Conservation (phyloP, 2,888 invertebrate species). For the Hetaerina titia region DNA sequence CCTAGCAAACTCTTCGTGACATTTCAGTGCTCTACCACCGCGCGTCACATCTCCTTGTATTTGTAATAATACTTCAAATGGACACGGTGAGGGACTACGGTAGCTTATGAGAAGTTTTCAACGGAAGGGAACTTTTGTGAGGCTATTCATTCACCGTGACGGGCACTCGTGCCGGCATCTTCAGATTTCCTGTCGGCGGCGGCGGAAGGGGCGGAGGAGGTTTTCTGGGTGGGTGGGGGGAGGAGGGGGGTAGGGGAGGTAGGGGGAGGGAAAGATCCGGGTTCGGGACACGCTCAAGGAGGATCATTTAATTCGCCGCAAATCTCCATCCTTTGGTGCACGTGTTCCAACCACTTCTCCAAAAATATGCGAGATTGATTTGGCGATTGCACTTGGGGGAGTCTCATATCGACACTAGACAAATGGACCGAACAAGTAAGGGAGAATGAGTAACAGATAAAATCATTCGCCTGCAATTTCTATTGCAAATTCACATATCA, state of each 20-base stretch:
- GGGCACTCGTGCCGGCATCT: not conserved
- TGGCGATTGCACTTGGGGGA: too few relatives aligned
- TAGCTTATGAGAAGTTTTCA: not conserved
- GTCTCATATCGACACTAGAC: too few relatives aligned
- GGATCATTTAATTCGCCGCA: not conserved
- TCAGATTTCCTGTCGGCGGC: not conserved
- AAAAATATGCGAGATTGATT: too few relatives aligned
- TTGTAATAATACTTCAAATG: too few relatives aligned
- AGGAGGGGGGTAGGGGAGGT: not conserved
- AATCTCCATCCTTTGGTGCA: not conserved
- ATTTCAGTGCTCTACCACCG: too few relatives aligned
- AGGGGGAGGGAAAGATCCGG: not conserved
- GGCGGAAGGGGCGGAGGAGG: not conserved
- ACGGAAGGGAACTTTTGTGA: not conserved
- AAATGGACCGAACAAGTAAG: too few relatives aligned
- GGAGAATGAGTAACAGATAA: too few relatives aligned
- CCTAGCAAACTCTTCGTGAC: too few relatives aligned
- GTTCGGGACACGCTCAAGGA: not conserved
- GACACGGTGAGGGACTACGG: not conserved
- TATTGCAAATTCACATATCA: too few relatives aligned
- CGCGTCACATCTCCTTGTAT: too few relatives aligned
- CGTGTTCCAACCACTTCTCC: too few relatives aligned
- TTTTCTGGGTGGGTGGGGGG: not conserved
- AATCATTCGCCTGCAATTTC: too few relatives aligned
- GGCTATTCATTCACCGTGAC: not conserved